Evolutionary conservation across 2,888 invertebrate genomes (phyloP), one percentile per base, ranked within the genome.

Genomic region (Pyrochroa serraticornis): DNA sequence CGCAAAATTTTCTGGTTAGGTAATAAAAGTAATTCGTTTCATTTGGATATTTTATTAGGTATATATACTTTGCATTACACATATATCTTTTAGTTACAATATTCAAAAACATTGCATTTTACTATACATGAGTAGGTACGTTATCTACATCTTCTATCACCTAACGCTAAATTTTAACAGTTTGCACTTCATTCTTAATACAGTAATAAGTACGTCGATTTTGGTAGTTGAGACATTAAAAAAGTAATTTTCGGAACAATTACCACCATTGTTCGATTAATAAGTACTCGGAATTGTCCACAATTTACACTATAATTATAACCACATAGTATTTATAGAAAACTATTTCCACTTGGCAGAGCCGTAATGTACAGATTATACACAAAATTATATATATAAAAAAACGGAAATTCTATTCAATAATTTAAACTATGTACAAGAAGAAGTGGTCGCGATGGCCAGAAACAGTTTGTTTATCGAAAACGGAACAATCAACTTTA

Each of bases 1-100:
- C n/a, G n/a, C n/a, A n/a, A n/a, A n/a, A n/a, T n/a, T n/a, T n/a
- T n/a, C n/a, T n/a, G n/a, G n/a, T 13, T 6, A 6, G 32, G 8
- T 8, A 33, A 38, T 38, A 34, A 34, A 45, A 7, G 14, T n/a
- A 7, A 32, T 33, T 33, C 1, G 12, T 22, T 9, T 49, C 32
- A 8, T 50, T 45, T 42, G 30, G 45, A 14, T 49, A 36, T 46
- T 58, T 58, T 58, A 58, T 58, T 53, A 36, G 34, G 48, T 58
- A 45, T 72, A 73, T 70, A 75, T 71, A 72, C 71, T 69, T 67
- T 67, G 72, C 69, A 67, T 72, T 75, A 75, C 75, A 75, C 74
- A 75, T 74, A 73, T 46, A 63, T 65, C 62, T 71, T 67, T 69
- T 66, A 66, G 68, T 72, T 73, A 75, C 73, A 72, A 72, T 73